A percentile compares a stretch with the other conserved stretches of the same genome.
Evolutionary conservation across 2,113 vertebrate genomes (phyloP).

Genomic region (Pandion haliaetus): DNA sequence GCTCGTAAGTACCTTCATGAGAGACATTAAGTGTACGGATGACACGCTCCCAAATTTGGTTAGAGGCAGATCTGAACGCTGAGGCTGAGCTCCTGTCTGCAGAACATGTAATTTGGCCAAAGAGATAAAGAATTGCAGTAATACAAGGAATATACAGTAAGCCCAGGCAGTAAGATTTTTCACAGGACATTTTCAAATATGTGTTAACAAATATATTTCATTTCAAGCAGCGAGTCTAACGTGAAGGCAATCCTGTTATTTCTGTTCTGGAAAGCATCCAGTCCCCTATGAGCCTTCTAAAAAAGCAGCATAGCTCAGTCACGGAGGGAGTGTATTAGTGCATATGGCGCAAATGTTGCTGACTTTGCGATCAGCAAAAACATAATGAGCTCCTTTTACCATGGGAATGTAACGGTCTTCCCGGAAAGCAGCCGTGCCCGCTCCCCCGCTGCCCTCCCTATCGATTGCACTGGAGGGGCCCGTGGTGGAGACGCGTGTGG

Average conservation of each 20-base stretch:
- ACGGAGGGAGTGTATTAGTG: neutral
- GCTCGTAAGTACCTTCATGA: neutral
- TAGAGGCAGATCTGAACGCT: neutral
- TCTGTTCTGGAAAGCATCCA: slow-evolving; percentile 57
- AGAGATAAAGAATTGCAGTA: neutral
- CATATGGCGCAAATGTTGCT: neutral
- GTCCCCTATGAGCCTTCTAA: neutral
- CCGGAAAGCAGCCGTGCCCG: neutral
- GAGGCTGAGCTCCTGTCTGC: neutral
- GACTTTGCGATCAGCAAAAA: slow-evolving; percentile 15
- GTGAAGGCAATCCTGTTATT: slow-evolving; percentile 44
- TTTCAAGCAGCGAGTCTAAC: neutral
- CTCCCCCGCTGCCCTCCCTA: neutral
- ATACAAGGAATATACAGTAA: neutral
- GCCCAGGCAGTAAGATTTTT: neutral
- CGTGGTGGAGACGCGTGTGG: neutral
- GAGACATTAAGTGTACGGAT: slow-evolving; percentile 2
- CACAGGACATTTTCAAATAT: neutral
- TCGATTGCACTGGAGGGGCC: rapidly evolving
- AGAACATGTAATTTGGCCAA: neutral
- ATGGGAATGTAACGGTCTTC: neutral
- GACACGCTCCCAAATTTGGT: slow-evolving; percentile 50
- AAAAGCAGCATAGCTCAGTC: neutral
- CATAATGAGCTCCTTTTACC: slow-evolving; percentile 8
- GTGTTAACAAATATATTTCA: slow-evolving; percentile 1